Evolutionary conservation across 2,888 invertebrate species (phyloP).

Genomic region (Trichopria drosophilae): DNA sequence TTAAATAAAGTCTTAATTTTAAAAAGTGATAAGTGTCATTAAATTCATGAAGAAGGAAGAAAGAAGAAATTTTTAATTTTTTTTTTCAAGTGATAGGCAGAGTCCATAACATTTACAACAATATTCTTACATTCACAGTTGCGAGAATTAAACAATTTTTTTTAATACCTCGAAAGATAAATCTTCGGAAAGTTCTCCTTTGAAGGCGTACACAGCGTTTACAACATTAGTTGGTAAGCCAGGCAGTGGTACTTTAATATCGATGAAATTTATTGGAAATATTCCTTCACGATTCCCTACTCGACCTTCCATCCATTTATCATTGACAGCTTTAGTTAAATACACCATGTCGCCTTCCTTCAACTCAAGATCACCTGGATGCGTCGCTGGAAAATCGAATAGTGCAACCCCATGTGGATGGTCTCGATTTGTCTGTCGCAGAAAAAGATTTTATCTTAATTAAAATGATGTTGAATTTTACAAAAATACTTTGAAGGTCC

Average conservation of each 20-base stretch:
- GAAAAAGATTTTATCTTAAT: background rate
- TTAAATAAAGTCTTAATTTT: too few species aligned
- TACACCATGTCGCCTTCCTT: constrained; percentile 76
- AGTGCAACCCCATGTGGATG: constrained; percentile 76
- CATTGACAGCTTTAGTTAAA: constrained; percentile 70
- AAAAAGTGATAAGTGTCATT: too few species aligned
- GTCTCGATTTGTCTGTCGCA: constrained; percentile 41
- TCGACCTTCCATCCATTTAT: constrained; percentile 80
- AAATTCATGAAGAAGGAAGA: too few species aligned
- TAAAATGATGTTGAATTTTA: background rate
- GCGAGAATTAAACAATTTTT: too few species aligned
- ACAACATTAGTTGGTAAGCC: constrained; percentile 54
- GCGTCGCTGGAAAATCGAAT: constrained; percentile 75
- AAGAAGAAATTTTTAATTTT: too few species aligned
- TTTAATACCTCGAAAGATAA: constrained; percentile 61
- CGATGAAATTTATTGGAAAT: constrained; percentile 80
- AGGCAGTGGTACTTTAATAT: constrained; percentile 72
- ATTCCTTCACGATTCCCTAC: constrained; percentile 74
- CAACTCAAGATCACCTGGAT: constrained; percentile 78
- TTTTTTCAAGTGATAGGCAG: too few species aligned
- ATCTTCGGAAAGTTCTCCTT: constrained; percentile 65
- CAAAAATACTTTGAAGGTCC: too few species aligned
- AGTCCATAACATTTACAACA: too few species aligned
- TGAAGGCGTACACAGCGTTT: constrained; percentile 75
- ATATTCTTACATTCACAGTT: too few species aligned